phyloP scores from a whole-genome alignment of 2,113 vertebrate genomes.

The Bombycilla garrulus region DNA sequence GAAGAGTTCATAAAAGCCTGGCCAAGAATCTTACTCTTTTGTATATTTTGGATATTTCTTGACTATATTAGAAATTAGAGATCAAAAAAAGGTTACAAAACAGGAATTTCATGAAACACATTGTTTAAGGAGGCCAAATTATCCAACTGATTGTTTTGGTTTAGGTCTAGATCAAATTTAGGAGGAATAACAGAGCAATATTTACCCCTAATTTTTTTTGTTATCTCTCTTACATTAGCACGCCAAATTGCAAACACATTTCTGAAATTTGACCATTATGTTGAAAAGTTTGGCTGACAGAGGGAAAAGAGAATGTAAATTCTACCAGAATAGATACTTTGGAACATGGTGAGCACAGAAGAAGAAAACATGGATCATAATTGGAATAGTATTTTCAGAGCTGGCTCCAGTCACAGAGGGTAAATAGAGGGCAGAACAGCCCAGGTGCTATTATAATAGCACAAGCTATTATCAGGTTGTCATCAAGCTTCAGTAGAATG shows the following conservation, averaged over 20 bases:
- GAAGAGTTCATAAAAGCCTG: neutral
- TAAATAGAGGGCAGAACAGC: neutral
- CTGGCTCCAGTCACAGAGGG: accelerated
- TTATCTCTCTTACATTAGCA: neutral
- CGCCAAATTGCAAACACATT: neutral
- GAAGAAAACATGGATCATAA: neutral
- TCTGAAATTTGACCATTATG: neutral
- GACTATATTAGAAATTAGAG: neutral
- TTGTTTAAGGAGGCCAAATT: neutral
- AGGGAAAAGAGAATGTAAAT: neutral
- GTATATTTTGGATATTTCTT: neutral
- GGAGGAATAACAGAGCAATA: neutral
- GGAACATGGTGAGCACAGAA: neutral
- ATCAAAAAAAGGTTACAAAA: neutral
- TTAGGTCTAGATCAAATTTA: neutral
- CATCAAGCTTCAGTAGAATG: neutral
- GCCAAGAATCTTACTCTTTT: neutral
- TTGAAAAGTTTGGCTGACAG: neutral
- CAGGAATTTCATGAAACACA: neutral
- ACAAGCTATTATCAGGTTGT: neutral
- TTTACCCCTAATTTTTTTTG: neutral
- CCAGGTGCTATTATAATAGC: neutral
- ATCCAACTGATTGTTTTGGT: neutral
- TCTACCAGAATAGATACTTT: neutral
- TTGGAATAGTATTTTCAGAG: neutral